Conservation (phyloP, 2,113 vertebrate genomes). For the Hippolais icterina region DNA sequence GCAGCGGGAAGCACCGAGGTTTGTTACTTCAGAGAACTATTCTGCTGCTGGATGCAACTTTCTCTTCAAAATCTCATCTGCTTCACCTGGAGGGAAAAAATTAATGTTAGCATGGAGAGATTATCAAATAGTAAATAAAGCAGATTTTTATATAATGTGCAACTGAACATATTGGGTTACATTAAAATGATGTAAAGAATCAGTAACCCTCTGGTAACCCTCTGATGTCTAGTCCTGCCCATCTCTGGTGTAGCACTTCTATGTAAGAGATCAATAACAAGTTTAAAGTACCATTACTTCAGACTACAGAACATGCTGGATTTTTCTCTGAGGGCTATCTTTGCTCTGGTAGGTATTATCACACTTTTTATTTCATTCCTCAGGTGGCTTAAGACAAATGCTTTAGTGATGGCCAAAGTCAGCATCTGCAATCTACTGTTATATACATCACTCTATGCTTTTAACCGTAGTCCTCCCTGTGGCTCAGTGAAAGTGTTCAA, state of each 20-base stretch:
- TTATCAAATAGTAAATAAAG: background rate
- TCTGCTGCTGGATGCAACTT: background rate
- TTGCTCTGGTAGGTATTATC: background rate
- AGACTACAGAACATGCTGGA: background rate
- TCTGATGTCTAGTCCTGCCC: background rate
- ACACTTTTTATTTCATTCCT: background rate
- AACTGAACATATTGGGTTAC: background rate
- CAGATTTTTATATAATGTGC: background rate
- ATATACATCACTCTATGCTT: background rate
- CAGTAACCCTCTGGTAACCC: background rate
- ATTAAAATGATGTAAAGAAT: background rate
- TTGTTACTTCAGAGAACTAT: background rate
- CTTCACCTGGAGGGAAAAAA: background rate
- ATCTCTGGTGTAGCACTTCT: background rate
- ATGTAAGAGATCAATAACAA: background rate
- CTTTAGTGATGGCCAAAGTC: background rate
- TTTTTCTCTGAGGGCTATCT: background rate
- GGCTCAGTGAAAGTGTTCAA: background rate
- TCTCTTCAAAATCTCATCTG: background rate
- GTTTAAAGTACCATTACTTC: background rate
- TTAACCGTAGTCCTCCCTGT: background rate
- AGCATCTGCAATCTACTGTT: background rate
- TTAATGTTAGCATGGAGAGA: background rate
- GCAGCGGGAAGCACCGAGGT: background rate
- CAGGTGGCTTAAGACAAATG: background rate